A percentile compares a stretch with the other conserved stretches of the same genome.
phyloP scores from a whole-genome alignment of 2,888 invertebrate species.

The Nasonia oneida region DNA sequence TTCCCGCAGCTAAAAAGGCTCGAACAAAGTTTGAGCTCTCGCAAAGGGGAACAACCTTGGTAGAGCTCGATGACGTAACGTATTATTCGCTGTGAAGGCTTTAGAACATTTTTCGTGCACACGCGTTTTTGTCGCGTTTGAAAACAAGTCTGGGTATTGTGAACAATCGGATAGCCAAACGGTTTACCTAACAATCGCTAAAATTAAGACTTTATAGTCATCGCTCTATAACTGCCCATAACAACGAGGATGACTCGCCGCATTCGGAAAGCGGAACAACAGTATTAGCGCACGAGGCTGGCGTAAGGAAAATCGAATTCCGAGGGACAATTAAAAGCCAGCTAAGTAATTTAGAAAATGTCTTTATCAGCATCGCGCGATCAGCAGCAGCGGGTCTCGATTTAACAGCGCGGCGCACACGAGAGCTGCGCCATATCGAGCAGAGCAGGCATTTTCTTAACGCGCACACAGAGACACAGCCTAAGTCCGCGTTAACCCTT shows the following conservation, averaged over 20 bases:
- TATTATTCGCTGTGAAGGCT: background rate
- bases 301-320: conserved; percentile 4
- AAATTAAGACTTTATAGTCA: no score
- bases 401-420: background rate
- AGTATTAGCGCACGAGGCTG: background rate
- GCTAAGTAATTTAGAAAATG: conserved; percentile 24
- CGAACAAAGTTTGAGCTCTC: background rate
- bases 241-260: no score
- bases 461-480: background rate
- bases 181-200: no score
- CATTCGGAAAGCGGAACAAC: no score
- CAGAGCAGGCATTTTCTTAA: background rate
- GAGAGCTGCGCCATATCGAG: no score
- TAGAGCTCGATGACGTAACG: background rate
- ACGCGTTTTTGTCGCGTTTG: background rate
- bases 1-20: background rate
- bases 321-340: conserved; percentile 7
- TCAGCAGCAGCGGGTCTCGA: background rate
- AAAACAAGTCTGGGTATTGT: no score
- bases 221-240: no score
- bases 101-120: background rate
- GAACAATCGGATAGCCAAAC: no score
- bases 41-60: background rate
- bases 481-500: conserved; percentile 5
- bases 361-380: background rate